Conservation (phyloP, 2,113 vertebrate genomes). For the Cryptomyrus ogoouensis region DNA sequence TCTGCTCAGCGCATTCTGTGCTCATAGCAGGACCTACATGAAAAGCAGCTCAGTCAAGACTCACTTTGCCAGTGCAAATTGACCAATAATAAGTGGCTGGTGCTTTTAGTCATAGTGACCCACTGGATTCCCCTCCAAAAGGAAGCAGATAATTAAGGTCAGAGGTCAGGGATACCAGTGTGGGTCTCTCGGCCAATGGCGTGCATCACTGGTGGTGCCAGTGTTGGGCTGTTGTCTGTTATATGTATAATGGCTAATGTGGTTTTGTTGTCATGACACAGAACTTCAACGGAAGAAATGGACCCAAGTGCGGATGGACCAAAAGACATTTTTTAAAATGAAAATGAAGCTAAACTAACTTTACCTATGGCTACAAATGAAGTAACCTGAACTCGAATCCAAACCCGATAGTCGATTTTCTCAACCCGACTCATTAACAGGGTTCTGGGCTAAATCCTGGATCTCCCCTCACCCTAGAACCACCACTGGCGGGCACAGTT, state of each 20-base stretch:
- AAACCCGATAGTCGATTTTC: neutral
- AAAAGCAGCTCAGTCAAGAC: slow-evolving; percentile 54
- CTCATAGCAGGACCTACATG: slow-evolving; percentile 63
- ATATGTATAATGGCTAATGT: neutral
- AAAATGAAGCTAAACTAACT: neutral
- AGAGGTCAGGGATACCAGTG: neutral
- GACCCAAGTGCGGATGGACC: neutral
- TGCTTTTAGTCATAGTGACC: slow-evolving; percentile 51
- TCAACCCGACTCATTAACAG: neutral
- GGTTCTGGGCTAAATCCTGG: neutral
- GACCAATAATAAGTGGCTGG: slow-evolving; percentile 57
- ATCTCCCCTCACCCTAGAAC: neutral
- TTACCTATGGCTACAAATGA: neutral
- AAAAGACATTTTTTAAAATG: neutral
- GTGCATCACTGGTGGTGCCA: neutral
- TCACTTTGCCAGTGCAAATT: slow-evolving; percentile 47
- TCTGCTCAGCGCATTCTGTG: slow-evolving; percentile 56
- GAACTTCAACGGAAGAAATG: neutral
- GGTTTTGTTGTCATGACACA: neutral
- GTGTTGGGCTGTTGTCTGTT: neutral
- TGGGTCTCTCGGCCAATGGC: neutral
- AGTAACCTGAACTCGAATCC: neutral
- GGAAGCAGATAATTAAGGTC: neutral
- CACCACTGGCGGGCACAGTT: neutral
- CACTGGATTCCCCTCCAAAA: neutral